Conservation (phyloP, 2,888 invertebrate genomes). For the Epinotia demarniana region DNA sequence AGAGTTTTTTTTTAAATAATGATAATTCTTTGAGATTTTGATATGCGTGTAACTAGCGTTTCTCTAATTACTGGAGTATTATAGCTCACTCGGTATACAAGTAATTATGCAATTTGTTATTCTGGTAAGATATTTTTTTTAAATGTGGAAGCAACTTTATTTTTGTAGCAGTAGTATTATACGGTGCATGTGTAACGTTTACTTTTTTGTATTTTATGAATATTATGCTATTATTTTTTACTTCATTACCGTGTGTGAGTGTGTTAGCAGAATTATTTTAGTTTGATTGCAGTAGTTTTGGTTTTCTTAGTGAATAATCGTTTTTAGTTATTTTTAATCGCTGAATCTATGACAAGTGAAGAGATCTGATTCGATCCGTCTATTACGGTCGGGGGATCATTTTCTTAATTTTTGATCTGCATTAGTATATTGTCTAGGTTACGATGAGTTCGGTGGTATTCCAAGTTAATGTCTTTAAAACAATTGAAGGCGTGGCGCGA, state of each 20-base stretch:
- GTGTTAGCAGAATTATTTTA: slow-evolving; percentile 84
- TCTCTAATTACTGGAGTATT: slow-evolving; percentile 77
- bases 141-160: slow-evolving; percentile 79
- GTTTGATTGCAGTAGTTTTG: slow-evolving; percentile 79
- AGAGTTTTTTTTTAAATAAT: slow-evolving; percentile 70
- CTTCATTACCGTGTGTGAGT: slow-evolving; percentile 82
- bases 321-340: slow-evolving; percentile 78
- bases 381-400: slow-evolving; percentile 59
- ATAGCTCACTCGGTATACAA: slow-evolving; percentile 78
- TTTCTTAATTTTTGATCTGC: slow-evolving; percentile 75
- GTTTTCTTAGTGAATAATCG: slow-evolving; percentile 80
- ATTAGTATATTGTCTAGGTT: slow-evolving; percentile 70
- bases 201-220: slow-evolving; percentile 75
- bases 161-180: slow-evolving; percentile 80
- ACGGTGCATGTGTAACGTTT: slow-evolving; percentile 83
- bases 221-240: slow-evolving; percentile 79
- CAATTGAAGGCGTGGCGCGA: slow-evolving; percentile 78
- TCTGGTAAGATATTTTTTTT: slow-evolving; percentile 82
- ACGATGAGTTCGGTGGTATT: slow-evolving; percentile 77
- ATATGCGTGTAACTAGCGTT: slow-evolving; percentile 60
- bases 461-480: slow-evolving; percentile 60
- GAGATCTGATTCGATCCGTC: slow-evolving; percentile 83
- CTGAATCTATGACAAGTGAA: slow-evolving; percentile 85
- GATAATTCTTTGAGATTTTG: slow-evolving; percentile 73
- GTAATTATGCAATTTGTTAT: slow-evolving; percentile 82